These are phyloP conservation scores for Malthinus flaveolus DNA, from an alignment of 2,888 invertebrate species.

Conservation along the genomic window DNA sequence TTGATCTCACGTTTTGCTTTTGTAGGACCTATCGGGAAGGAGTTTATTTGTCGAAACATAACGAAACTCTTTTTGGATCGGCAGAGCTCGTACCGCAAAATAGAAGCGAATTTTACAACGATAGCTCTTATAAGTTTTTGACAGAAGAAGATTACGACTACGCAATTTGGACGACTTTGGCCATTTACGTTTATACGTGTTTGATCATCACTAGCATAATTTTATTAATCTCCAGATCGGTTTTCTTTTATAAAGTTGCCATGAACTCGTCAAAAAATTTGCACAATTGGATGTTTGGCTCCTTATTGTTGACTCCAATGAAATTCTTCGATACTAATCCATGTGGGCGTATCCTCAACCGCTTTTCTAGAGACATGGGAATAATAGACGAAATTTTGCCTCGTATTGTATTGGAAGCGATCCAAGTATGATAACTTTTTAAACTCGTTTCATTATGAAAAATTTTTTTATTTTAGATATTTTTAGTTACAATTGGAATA, in stretches of 20 bases:
- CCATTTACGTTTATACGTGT: slow-evolving; percentile 50
- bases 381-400: slow-evolving; percentile 64
- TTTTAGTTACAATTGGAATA: slow-evolving; percentile 70
- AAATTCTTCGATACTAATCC: slow-evolving; percentile 87
- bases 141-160: slow-evolving; percentile 3
- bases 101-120: not conserved
- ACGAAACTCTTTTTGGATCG: not conserved
- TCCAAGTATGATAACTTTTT: slow-evolving; percentile 51
- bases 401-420: slow-evolving; percentile 58
- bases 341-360: slow-evolving; percentile 72
- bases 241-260: slow-evolving; percentile 59
- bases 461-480: slow-evolving; percentile 50
- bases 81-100: not conserved
- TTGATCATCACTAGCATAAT: not conserved
- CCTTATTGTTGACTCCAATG: slow-evolving; percentile 76
- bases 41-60: not conserved
- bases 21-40: slow-evolving; percentile 1
- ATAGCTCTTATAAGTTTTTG: not conserved
- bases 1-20: not conserved
- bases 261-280: slow-evolving; percentile 76
- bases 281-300: slow-evolving; percentile 83
- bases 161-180: slow-evolving; percentile 52
- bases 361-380: slow-evolving; percentile 77
- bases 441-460: not conserved
- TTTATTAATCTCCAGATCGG: not conserved